These are phyloP conservation scores for Drosophila kurseongensis DNA, from an alignment of 1,140 invertebrate genomes.

Conservation along the genomic window DNA sequence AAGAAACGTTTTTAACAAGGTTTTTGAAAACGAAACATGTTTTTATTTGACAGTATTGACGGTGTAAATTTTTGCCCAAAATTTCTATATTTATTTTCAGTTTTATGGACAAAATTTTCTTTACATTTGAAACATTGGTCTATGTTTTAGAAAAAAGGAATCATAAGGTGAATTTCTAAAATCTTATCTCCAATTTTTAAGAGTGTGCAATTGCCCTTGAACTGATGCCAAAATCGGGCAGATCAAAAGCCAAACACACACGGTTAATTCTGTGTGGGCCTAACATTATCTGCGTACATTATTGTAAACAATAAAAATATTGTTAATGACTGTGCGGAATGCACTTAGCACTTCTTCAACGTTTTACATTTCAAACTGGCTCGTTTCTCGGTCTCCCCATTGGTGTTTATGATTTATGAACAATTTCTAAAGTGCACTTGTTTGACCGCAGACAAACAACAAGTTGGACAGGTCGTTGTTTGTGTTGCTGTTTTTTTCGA, in stretches of 20 bases:
- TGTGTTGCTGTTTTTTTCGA: slow-evolving; percentile 36
- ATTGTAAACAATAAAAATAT: slow-evolving; percentile 63
- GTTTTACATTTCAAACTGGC: slow-evolving; percentile 56
- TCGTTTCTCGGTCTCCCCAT: slow-evolving; percentile 40
- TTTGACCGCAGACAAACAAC: slow-evolving; percentile 81
- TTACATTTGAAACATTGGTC: no score
- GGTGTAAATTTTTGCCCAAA: no score
- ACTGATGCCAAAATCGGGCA: slow-evolving; percentile 55
- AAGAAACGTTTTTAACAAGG: no score
- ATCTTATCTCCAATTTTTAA: neutral
- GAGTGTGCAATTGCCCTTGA: slow-evolving; percentile 45
- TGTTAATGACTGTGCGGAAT: slow-evolving; percentile 63
- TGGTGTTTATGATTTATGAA: slow-evolving; percentile 77
- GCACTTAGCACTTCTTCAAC: slow-evolving; percentile 76
- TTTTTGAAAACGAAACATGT: no score
- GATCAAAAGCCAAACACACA: slow-evolving; percentile 49
- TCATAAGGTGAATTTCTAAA: no score
- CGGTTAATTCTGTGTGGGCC: slow-evolving; percentile 26
- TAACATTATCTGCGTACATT: slow-evolving; percentile 28
- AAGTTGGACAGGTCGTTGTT: slow-evolving; percentile 68
- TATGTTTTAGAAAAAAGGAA: no score
- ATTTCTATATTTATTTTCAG: no score
- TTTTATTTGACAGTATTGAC: no score
- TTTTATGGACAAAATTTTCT: no score
- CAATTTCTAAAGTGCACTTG: slow-evolving; percentile 83